These are phyloP conservation scores for Dreissena polymorpha DNA, from an alignment of 1,140 invertebrate genomes.

Conservation along the genomic window DNA sequence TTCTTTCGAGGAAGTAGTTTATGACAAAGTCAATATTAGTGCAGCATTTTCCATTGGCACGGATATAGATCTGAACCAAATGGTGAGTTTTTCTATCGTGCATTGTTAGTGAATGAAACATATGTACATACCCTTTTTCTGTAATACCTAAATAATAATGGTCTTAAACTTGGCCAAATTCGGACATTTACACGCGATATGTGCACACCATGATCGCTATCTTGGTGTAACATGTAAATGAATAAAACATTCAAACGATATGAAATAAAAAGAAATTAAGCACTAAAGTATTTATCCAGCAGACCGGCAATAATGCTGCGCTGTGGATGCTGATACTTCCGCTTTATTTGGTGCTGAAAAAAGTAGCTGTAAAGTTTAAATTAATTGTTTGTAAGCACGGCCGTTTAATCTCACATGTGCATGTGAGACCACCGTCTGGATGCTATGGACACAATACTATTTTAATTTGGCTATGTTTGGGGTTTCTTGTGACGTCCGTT, in stretches of 20 bases:
- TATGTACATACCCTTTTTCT: background rate
- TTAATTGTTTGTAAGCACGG: no score
- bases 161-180: no score
- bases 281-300: background rate
- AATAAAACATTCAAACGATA: background rate
- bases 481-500: slow-evolving; percentile 5
- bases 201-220: background rate
- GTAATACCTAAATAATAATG: no score
- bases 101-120: background rate
- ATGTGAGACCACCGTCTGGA: background rate
- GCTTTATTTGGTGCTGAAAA: background rate
- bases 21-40: slow-evolving; percentile 28
- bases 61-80: slow-evolving; percentile 19
- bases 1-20: slow-evolving; percentile 10
- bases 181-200: no score
- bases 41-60: slow-evolving; percentile 21
- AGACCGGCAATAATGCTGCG: no score
- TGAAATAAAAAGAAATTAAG: background rate
- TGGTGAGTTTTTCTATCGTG: background rate
- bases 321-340: no score
- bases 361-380: no score
- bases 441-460: background rate
- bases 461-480: background rate
- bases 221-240: background rate
- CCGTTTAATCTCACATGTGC: no score